Percentiles rank a stretch among this genome's conserved stretches.
phyloP scores from a whole-genome alignment of 2,888 invertebrate species.

The Eupsilia transversa region DNA sequence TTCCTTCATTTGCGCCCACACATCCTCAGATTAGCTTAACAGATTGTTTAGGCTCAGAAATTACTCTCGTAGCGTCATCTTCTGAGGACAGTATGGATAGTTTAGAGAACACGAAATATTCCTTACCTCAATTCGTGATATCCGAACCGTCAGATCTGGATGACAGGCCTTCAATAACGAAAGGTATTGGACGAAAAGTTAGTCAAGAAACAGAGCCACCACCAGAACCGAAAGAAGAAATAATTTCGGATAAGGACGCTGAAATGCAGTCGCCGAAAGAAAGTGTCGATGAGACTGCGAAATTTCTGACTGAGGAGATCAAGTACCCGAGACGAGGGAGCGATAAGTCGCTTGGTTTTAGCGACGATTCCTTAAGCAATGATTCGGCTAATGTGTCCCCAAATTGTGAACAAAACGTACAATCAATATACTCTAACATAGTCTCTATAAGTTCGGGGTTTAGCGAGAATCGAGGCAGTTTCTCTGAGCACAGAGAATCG shows the following conservation, averaged over 20 bases:
- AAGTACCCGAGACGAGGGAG: constrained; percentile 92
- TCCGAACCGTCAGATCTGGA: constrained; percentile 93
- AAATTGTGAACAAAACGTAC: constrained; percentile 88
- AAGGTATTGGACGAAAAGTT: constrained; percentile 93
- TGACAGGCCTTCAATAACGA: constrained; percentile 94
- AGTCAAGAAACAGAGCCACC: constrained; percentile 91
- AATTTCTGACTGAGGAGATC: constrained; percentile 78
- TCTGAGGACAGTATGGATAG: constrained; percentile 94
- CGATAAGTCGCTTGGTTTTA: constrained; percentile 93
- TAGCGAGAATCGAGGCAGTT: constrained; percentile 89
- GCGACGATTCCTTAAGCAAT: constrained; percentile 94
- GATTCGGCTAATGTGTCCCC: constrained; percentile 91
- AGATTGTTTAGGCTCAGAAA: constrained; percentile 96
- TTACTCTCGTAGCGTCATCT: constrained; percentile 94
- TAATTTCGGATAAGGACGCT: constrained; percentile 72
- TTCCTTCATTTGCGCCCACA: constrained; percentile 73
- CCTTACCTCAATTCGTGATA: constrained; percentile 92
- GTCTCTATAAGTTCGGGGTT: constrained; percentile 91
- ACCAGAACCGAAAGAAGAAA: constrained; percentile 66
- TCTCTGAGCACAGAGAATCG: constrained; percentile 87
- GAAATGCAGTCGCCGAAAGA: constrained; percentile 85
- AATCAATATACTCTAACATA: constrained; percentile 88
- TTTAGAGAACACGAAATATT: constrained; percentile 90
- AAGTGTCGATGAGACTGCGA: constrained; percentile 75
- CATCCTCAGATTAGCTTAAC: constrained; percentile 98